Base-by-base conservation (phyloP, 2,797 vertebrate genomes). In the Liparis tanakae region DNA sequence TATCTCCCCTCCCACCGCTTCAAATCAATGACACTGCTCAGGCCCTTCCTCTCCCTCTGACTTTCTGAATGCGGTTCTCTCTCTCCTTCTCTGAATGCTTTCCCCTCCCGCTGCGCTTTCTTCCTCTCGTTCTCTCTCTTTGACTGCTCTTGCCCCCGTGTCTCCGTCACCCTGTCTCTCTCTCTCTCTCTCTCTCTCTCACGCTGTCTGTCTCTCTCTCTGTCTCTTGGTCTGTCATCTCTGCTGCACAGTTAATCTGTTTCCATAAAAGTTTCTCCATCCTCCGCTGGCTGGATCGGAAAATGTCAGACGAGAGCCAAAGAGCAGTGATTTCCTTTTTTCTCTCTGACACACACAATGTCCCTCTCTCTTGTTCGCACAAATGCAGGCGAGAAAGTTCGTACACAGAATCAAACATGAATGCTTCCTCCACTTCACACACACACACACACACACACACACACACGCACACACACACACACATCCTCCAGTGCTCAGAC, bases 301-400 rank as follows among this genome's bases (percentile, higher is more conserved):
- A 93, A 94, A 94, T 94, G 93, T 93, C 93, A 94, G 78, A 91
- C 63, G 67, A 82, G 85, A 92, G 73, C 78, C 72, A 72, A 74
- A 78, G 77, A 72, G 83, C 56, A 62, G 59, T 59, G 7, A 1
- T 54, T 80, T 80, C 14, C 14, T 41, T 61, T 71, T 54, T 25
- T 44, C 15, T 67, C 56, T 41, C 39, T 41, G 39, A 41, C 39
- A 83, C 66, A 6, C 66, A 79, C 81, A 81, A 59, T 77, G 63
- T 78, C 62, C 61, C 36, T 72, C 61, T 77, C 53, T 84, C 67
- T 72, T 53, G 78, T 67, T 80, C 77, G 51, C 60, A 70, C 55
- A 80, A 74, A 81, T 54, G 25, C n/a, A 61, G 6, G 37, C 67
- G 7, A 76, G 33, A 30, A 61, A 76, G 74, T 67, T 37, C 50